These are phyloP conservation scores for Chlorops oryzae DNA, from an alignment of 1,140 invertebrate genomes.

Conservation along the genomic window DNA sequence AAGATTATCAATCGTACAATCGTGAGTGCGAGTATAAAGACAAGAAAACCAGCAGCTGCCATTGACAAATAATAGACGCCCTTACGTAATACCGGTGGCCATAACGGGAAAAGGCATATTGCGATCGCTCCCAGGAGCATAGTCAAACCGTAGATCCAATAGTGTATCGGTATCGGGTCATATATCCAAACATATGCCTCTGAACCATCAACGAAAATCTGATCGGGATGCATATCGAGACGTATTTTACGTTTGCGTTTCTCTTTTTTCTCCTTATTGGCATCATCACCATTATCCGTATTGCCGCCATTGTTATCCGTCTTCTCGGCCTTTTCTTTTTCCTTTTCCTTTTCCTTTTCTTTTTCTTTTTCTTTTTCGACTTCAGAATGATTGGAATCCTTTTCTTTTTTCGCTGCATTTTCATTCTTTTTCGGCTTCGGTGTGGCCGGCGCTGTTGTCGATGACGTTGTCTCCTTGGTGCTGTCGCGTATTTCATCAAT, in stretches of 20 bases:
- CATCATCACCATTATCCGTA: neutral
- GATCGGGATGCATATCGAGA: constrained; percentile 93
- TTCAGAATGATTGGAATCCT: no score
- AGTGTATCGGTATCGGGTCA: constrained; percentile 94
- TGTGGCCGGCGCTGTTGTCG: neutral
- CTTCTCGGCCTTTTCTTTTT: constrained; percentile 43
- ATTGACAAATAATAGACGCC: constrained; percentile 97
- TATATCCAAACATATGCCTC: constrained; percentile 99
- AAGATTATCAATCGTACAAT: constrained; percentile 87
- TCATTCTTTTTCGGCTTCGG: constrained; percentile 10
- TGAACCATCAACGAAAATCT: constrained; percentile 84
- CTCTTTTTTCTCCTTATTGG: constrained; percentile 47
- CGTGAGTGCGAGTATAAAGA: constrained; percentile 85
- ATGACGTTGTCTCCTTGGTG: constrained; percentile 50
- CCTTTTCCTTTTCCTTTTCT: constrained; percentile 54
- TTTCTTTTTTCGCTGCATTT: constrained; percentile 1
- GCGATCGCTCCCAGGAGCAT: constrained; percentile 89
- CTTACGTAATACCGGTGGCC: constrained; percentile 87
- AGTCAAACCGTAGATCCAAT: constrained; percentile 89
- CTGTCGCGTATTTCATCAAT: constrained; percentile 58
- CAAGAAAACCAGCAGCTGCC: constrained; percentile 86
- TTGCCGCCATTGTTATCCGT: constrained; percentile 24
- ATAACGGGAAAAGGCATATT: constrained; percentile 96
- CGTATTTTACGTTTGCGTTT: constrained; percentile 67
- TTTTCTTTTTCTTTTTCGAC: constrained; percentile 58